Base-by-base conservation (phyloP, 2,888 invertebrate genomes). In the Vesta saturnalis region DNA sequence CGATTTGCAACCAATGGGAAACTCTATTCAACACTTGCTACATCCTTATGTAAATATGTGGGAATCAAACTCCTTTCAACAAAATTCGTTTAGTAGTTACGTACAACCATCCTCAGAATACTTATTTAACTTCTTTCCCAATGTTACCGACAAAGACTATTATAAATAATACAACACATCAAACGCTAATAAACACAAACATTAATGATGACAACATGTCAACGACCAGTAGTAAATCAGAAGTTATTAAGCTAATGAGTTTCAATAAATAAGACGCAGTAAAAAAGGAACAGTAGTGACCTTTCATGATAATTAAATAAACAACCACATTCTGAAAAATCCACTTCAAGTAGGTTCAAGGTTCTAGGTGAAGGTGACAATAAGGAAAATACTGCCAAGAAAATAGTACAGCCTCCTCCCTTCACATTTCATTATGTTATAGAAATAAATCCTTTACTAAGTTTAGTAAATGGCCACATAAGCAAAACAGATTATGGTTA, bases 241-340 rank as follows among this genome's bases (percentile, higher is more conserved):
- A 57, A 57, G 35, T 57, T 3, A 35, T 57, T 16, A 35, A 39
- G 1, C n/a, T 43, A 43, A 58, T 39, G 18, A 43, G 10, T 58
- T 58, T 21, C 43, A 58, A 58, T 39, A 58, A 58, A 21, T 58
- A 43, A 58, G 58, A 58, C 43, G 43, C 18, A n/a, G 16, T 57
- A 57, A 30, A 57, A 18, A 23, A 57, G 35, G 35, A 57, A 19
- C 23, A 57, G 35, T 15, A 19, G 35, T 57, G 57, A 57, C 15
- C 57, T 57, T 57, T 30, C 30, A 6, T 30, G 12, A 30, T 15
- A 57, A 30, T 16, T 18, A 57, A 57, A 35, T 10, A 57, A 57
- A 35, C 35, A 15, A 18, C 30, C 30, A 6, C 23, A 57, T 19
- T 15, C 57, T 30, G 35, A 35, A 57, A 57, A 15, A 35, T 57